A percentile compares a stretch with the other conserved stretches of the same genome.
These are phyloP conservation scores for Scomber scombrus DNA, from an alignment of 2,113 vertebrate species.

Conservation along the genomic window DNA sequence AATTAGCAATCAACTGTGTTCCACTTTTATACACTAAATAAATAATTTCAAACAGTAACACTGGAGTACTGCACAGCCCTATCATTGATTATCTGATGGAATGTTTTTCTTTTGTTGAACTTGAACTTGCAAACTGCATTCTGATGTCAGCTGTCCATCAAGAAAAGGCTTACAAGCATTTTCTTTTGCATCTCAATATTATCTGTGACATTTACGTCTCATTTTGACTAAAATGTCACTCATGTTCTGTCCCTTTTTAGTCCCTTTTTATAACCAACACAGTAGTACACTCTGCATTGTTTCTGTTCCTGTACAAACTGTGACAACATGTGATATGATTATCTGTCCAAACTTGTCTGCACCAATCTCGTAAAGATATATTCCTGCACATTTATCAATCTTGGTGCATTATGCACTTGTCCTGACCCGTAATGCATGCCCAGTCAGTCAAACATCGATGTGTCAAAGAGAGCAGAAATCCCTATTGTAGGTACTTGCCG, in stretches of 20 bases:
- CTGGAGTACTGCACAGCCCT: too few species aligned
- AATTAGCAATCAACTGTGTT: too few species aligned
- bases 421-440: background rate
- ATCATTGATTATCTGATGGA: too few species aligned
- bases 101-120: too few species aligned
- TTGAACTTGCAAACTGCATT: too few species aligned
- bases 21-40: too few species aligned
- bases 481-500: background rate
- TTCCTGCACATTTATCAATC: background rate
- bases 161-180: too few species aligned
- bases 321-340: background rate
- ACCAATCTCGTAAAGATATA: slow-evolving; percentile 2
- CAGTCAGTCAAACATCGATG: background rate
- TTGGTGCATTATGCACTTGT: background rate
- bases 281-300: background rate
- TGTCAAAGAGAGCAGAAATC: slow-evolving; percentile 6
- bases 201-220: background rate
- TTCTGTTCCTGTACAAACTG: background rate
- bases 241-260: background rate
- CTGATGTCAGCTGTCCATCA: too few species aligned
- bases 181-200: background rate
- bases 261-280: background rate
- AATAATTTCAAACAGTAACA: too few species aligned
- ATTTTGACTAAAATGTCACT: background rate
- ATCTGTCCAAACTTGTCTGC: background rate